Percentiles rank a stretch among this genome's conserved stretches.
These are phyloP conservation scores for Tiliacea citrago DNA, from an alignment of 2,888 invertebrate genomes.

Conservation along the genomic window DNA sequence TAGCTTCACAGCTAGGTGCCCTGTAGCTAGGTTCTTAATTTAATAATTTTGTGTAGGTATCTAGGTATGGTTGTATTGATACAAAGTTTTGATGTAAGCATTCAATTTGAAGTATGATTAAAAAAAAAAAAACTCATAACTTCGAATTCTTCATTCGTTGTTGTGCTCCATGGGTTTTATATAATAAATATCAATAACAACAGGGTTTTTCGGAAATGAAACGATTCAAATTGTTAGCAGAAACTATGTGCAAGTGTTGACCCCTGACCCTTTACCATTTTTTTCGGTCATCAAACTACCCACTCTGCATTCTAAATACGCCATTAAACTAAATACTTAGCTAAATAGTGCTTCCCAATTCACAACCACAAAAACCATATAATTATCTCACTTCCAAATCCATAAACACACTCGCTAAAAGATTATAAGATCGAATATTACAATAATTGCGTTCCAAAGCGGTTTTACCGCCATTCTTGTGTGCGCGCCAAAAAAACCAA, in stretches of 20 bases:
- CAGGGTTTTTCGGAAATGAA: background rate
- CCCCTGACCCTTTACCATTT: background rate
- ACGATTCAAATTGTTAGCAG: background rate
- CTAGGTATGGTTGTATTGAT: background rate
- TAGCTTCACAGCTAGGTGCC: background rate
- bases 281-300: conserved; percentile 1
- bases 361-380: conserved; percentile 48
- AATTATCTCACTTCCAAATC: conserved; percentile 71
- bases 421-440: conserved; percentile 76
- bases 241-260: background rate
- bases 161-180: too few species aligned
- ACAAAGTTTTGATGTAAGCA: too few species aligned
- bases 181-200: too few species aligned
- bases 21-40: background rate
- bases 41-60: background rate
- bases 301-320: conserved; percentile 2
- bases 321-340: background rate
- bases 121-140: too few species aligned
- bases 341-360: conserved; percentile 14
- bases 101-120: too few species aligned
- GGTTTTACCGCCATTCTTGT: conserved; percentile 62
- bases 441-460: conserved; percentile 77
- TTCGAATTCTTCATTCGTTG: background rate
- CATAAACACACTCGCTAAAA: conserved; percentile 48
- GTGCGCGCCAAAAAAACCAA: conserved; percentile 69